Percentiles rank a stretch among this genome's conserved stretches.
These are phyloP conservation scores for Drosophila miranda DNA, from an alignment of 1,140 invertebrate genomes.

Conservation along the genomic window DNA sequence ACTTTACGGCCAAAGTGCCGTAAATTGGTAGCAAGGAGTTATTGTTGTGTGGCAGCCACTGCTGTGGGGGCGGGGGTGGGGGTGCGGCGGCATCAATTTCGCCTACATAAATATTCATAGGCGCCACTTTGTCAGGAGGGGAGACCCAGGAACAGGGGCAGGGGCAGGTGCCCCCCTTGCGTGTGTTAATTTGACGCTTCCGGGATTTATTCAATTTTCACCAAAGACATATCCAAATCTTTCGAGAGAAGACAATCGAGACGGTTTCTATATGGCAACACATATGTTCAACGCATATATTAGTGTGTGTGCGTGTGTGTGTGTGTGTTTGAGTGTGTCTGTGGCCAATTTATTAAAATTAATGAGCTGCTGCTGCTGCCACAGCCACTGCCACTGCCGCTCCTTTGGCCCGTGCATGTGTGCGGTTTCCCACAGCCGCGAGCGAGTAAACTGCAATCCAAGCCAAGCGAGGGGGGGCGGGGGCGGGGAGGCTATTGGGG, in stretches of 20 bases:
- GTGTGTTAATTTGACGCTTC: conserved; percentile 72
- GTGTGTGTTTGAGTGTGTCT: conserved; percentile 26
- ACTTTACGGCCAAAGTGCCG: conserved; percentile 71
- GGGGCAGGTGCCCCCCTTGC: conserved; percentile 20
- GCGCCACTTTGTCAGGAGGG: conserved; percentile 53
- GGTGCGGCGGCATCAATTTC: conserved; percentile 72
- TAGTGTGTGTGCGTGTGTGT: no score
- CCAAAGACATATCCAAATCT: conserved; percentile 42
- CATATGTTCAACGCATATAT: conserved; percentile 1
- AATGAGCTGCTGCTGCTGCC: conserved; percentile 62
- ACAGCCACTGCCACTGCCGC: conserved; percentile 7
- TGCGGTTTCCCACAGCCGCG: conserved; percentile 47
- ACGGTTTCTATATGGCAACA: background rate
- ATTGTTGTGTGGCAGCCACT: conserved; percentile 10
- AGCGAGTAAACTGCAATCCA: background rate
- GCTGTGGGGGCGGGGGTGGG: conserved; percentile 2
- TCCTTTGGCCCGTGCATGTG: conserved; percentile 22
- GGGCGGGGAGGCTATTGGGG: no score
- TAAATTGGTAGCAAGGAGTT: conserved; percentile 69
- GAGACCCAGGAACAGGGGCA: background rate
- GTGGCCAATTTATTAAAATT: conserved; percentile 77
- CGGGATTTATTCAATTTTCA: conserved; percentile 75
- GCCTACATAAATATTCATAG: conserved; percentile 75
- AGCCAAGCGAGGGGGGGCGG: no score
- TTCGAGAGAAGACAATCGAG: conserved; percentile 24